These are phyloP conservation scores for Petrocephalus sullivani DNA, from an alignment of 2,797 vertebrate genomes.

Conservation along the genomic window DNA sequence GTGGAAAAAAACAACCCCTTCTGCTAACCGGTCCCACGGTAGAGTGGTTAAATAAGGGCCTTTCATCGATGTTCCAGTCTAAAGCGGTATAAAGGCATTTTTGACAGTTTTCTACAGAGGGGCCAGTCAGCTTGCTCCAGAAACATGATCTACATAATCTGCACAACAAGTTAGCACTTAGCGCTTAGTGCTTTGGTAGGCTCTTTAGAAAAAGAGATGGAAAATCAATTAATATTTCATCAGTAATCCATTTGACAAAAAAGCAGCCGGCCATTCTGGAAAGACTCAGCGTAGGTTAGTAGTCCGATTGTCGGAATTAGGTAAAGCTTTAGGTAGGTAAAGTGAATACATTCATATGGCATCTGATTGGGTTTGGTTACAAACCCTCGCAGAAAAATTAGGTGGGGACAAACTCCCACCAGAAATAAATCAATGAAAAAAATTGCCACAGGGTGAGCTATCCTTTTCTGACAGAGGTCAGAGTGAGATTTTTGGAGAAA, in stretches of 20 bases:
- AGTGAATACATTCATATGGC: background rate
- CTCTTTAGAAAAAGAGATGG: background rate
- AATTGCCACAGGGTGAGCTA: background rate
- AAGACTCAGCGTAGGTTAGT: background rate
- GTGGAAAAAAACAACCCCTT: background rate
- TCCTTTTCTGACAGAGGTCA: background rate
- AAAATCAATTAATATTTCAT: conserved; percentile 31
- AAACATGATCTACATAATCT: background rate
- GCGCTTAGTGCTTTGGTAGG: conserved; percentile 10
- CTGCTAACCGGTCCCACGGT: background rate
- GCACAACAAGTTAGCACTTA: conserved; percentile 5
- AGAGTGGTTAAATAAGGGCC: background rate
- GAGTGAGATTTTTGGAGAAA: background rate
- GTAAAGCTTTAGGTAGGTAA: background rate
- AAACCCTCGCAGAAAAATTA: background rate
- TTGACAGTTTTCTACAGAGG: background rate
- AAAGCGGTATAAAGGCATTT: background rate
- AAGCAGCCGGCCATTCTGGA: background rate
- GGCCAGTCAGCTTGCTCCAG: background rate
- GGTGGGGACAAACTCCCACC: background rate
- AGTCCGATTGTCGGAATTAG: background rate
- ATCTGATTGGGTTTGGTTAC: background rate
- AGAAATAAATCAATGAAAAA: background rate
- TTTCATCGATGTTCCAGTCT: background rate
- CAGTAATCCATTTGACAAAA: conserved; percentile 27